Evolutionary conservation across 1,140 invertebrate species (phyloP), one percentile per base, ranked within the genome.

Genomic region (Rhopalosiphum maidis): DNA sequence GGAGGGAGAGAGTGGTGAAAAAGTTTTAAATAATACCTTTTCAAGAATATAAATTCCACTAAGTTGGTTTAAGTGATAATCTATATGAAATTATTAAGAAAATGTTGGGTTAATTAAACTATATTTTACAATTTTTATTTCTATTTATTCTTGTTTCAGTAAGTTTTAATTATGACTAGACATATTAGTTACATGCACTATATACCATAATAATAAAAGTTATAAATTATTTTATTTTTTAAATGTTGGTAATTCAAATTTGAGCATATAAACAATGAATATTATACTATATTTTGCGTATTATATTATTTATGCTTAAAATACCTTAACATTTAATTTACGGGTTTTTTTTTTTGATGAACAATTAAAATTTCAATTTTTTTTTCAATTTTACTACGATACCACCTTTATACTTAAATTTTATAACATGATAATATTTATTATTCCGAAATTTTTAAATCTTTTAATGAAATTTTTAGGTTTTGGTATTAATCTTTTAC

Each of bases 391-490:
- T 77, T 18, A 77, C 1, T 4, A 77, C 60, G 30, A 77, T 77
- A 77, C 60, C 5, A n/a, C 60, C 5, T n/a, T 77, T 77, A 77
- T n/a, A n/a, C 30, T 18, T 77, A 18, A 77, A 77, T 77, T n/a
- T 77, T 77, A 77, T n/a, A n/a, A n/a, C 30, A 77, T 77, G 30
- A 5, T n/a, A 77, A 77, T 77, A n/a, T 77, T n/a, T 77, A 77
- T 77, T n/a, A n/a, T 77, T 77, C 15, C 4, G 18, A n/a, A 77
- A n/a, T 77, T 77, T 77, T 77, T 77, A 77, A 77, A 77, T 77
- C 60, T 77, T 77, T n/a, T 77, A 77, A 77, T 77, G 60, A 77
- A n/a, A 77, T n/a, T n/a, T 77, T 77, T 77, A 77, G 15, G n/a
- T 77, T 77, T 77, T 77, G 15, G 30, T n/a, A 77, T 77, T n/a